phyloP scores from a whole-genome alignment of 2,113 vertebrate genomes.

The Erythrocebus patas region DNA sequence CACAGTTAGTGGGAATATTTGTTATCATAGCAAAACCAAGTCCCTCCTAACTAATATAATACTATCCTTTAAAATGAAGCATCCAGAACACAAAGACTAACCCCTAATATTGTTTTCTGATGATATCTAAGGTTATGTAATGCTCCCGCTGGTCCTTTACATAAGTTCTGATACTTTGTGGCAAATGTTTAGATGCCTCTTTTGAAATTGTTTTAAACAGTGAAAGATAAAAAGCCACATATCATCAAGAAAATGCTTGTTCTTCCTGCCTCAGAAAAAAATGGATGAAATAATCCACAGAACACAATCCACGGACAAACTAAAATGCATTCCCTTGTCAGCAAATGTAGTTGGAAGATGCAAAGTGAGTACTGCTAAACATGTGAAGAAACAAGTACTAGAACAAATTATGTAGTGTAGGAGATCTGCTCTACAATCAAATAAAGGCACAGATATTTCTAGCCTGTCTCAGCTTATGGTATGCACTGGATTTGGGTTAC shows the following conservation, averaged over 20 bases:
- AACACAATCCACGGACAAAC: constrained; percentile 16
- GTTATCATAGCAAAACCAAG: background rate
- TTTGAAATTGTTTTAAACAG: constrained; percentile 33
- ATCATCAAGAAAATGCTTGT: constrained; percentile 34
- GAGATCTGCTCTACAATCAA: background rate
- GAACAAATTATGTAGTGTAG: background rate
- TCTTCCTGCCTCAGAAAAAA: constrained; percentile 46
- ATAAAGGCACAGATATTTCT: background rate
- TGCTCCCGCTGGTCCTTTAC: background rate
- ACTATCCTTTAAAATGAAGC: background rate
- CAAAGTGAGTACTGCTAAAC: background rate
- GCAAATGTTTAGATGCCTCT: constrained; percentile 51
- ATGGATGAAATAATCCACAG: constrained; percentile 15
- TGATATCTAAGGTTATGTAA: background rate
- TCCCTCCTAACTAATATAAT: background rate
- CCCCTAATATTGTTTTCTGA: background rate
- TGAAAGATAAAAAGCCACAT: constrained; percentile 48
- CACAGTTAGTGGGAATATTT: background rate
- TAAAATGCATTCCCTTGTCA: constrained; percentile 38
- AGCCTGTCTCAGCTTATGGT: background rate
- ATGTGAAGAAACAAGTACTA: background rate
- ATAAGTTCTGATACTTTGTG: background rate
- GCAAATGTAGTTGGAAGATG: background rate
- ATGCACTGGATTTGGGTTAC: background rate
- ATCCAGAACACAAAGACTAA: background rate